Percentiles rank a stretch among this genome's conserved stretches.
Conservation (phyloP, 2,113 vertebrate genomes). For the Odobenus rosmarus region DNA sequence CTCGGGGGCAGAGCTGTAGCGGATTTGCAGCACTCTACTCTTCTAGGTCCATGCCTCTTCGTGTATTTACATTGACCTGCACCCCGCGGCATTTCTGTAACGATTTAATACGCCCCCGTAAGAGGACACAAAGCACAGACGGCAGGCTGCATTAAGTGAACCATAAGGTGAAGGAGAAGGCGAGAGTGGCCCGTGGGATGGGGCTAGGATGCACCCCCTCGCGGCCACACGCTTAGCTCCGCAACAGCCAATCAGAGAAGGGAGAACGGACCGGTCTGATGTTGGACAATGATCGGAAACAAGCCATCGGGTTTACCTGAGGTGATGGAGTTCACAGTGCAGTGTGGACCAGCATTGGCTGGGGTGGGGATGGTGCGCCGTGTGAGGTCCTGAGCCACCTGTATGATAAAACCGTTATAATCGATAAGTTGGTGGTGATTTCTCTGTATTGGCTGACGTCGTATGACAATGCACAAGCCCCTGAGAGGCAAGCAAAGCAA, state of each 20-base stretch:
- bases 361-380: rapidly evolving
- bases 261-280: background rate
- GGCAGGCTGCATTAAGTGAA: background rate
- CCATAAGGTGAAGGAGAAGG: background rate
- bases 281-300: background rate
- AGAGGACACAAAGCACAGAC: background rate
- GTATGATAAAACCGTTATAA: background rate
- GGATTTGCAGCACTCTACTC: background rate
- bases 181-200: rapidly evolving
- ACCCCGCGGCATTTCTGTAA: background rate
- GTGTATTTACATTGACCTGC: background rate
- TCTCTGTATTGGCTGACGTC: background rate
- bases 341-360: rapidly evolving
- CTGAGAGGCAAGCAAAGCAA: background rate
- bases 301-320: no score
- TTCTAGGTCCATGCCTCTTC: background rate
- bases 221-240: background rate
- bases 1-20: no score
- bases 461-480: rapidly evolving
- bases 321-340: background rate
- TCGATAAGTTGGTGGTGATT: background rate
- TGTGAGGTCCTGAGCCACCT: background rate
- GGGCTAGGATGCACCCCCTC: rapidly evolving
- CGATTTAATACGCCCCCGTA: background rate
- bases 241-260: background rate